phyloP scores from a whole-genome alignment of 2,113 vertebrate species.

The Indri indri region DNA sequence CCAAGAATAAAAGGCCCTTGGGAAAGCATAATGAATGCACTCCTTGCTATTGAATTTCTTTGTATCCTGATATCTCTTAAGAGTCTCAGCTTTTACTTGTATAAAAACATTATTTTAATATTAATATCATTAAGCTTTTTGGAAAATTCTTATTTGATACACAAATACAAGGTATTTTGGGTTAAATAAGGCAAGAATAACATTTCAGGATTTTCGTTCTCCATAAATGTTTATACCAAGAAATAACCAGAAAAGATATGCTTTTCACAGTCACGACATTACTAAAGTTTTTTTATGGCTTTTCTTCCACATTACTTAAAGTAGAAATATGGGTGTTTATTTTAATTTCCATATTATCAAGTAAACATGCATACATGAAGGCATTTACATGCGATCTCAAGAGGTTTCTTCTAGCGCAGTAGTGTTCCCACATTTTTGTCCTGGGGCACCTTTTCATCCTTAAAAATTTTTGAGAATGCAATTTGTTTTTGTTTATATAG shows the following conservation, averaged over 20 bases:
- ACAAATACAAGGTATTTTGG: constrained; percentile 17
- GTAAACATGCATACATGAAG: constrained; percentile 28
- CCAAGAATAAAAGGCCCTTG: background rate
- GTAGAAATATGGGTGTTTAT: constrained; percentile 39
- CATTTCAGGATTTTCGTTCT: constrained; percentile 33
- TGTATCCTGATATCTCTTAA: background rate
- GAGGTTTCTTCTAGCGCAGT: background rate
- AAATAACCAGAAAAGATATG: background rate
- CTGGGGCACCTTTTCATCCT: background rate
- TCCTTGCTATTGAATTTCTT: background rate
- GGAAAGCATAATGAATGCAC: constrained; percentile 9
- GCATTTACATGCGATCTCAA: background rate
- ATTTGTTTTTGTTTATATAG: background rate
- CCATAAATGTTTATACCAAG: background rate
- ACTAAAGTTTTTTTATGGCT: background rate
- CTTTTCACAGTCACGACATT: background rate
- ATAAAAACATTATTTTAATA: constrained; percentile 24
- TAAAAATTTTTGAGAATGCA: background rate
- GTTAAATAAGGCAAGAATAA: constrained; percentile 3
- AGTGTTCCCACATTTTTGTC: background rate
- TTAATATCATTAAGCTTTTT: constrained; percentile 17
- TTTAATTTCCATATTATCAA: constrained; percentile 55
- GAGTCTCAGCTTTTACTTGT: background rate
- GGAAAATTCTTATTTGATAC: constrained; percentile 27
- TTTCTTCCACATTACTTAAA: constrained; percentile 39